Evolutionary conservation across 2,797 vertebrate species (phyloP).

Genomic region (Danio tinwini): DNA sequence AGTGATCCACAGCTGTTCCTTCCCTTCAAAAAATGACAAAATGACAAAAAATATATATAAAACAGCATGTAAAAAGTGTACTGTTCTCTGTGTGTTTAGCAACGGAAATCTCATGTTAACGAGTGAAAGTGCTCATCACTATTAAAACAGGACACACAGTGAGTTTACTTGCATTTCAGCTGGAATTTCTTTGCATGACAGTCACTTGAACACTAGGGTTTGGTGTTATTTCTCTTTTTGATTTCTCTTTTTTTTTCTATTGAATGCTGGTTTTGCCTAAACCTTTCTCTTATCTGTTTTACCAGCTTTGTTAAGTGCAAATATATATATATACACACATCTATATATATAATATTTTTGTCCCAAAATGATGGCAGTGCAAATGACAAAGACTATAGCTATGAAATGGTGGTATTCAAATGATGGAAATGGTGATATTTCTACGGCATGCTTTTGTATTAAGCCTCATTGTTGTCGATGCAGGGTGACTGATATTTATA

Average conservation of each 20-base stretch:
- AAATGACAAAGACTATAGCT: conserved; percentile 50
- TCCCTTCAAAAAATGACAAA: conserved; percentile 52
- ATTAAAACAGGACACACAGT: conserved; percentile 71
- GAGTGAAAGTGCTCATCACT: conserved; percentile 69
- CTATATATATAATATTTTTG: conserved; percentile 72
- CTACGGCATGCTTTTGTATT: conserved; percentile 74
- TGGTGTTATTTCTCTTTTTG: conserved; percentile 64
- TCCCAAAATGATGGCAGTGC: conserved; percentile 70
- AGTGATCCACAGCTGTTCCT: conserved; percentile 52
- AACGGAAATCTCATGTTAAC: conserved; percentile 64
- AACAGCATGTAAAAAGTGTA: conserved; percentile 76
- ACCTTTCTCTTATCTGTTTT: conserved; percentile 75
- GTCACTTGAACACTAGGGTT: conserved; percentile 69
- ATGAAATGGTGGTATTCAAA: conserved; percentile 60
- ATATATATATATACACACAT: conserved; percentile 8
- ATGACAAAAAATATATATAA: conserved; percentile 54
- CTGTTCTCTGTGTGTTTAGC: conserved; percentile 73
- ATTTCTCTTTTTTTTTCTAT: conserved; percentile 75
- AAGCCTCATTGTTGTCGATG: conserved; percentile 73
- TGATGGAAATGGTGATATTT: conserved; percentile 66
- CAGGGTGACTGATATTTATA: conserved; percentile 59
- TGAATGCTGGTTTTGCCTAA: conserved; percentile 76
- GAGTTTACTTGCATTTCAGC: conserved; percentile 71
- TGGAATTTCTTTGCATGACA: conserved; percentile 79
- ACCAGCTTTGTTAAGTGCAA: conserved; percentile 78